These are phyloP conservation scores for Ficedula albicollis DNA, from an alignment of 2,797 vertebrate genomes.

Conservation along the genomic window DNA sequence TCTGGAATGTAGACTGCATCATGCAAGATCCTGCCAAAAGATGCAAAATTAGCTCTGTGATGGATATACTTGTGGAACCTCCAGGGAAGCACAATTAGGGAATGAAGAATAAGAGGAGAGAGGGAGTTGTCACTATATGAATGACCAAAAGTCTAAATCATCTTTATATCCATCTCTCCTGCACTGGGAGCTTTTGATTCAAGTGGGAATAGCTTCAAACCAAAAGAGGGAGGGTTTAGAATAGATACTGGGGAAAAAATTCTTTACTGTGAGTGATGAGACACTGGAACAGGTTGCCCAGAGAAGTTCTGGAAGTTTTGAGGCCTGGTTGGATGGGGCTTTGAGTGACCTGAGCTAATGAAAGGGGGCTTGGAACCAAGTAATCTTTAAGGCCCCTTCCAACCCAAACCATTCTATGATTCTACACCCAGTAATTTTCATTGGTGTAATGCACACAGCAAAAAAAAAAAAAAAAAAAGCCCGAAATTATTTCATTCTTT, in stretches of 20 bases:
- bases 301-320: background rate
- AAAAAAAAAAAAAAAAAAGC: background rate
- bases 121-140: background rate
- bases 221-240: background rate
- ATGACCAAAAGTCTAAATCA: slow-evolving; percentile 1
- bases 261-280: background rate
- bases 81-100: slow-evolving; percentile 14
- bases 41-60: slow-evolving; percentile 12
- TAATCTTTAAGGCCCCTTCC: background rate
- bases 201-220: background rate
- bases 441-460: background rate
- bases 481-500: too few relatives aligned
- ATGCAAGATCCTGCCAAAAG: slow-evolving; percentile 45
- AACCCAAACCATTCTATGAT: background rate
- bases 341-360: background rate
- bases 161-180: background rate
- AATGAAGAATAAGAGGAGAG: background rate
- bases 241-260: background rate
- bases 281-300: background rate
- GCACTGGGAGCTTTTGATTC: background rate
- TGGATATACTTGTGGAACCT: slow-evolving; percentile 27
- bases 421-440: background rate
- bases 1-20: slow-evolving; percentile 55
- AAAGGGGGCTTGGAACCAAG: background rate
- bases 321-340: fast-evolving